Percentiles rank a stretch among this genome's conserved stretches.
Conservation (phyloP, 2,888 invertebrate species). For the Eupithecia centaureata region DNA sequence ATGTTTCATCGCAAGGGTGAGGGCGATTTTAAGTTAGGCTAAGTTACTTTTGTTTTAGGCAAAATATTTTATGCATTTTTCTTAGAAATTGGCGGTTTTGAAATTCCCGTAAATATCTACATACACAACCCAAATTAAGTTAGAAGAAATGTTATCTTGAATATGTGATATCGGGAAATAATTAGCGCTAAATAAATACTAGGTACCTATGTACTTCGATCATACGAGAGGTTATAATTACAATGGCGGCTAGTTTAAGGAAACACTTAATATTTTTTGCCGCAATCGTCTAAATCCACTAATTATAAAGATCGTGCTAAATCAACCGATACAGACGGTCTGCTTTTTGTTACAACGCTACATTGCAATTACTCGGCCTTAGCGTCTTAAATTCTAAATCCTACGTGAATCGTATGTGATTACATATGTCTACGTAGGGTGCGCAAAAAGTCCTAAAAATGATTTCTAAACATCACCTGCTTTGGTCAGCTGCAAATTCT, state of each 20-base stretch:
- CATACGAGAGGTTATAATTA: not conserved
- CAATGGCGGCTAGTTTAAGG: conserved; percentile 16
- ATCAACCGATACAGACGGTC: conserved; percentile 32
- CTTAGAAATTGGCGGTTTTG: conserved; percentile 2
- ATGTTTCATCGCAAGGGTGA: conserved; percentile 59
- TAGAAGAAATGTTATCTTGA: not conserved
- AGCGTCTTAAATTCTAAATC: conserved; percentile 33
- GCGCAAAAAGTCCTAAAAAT: conserved; percentile 31
- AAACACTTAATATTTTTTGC: conserved; percentile 29
- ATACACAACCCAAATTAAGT: no score
- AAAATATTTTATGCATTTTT: conserved; percentile 13
- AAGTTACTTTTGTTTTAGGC: conserved; percentile 30
- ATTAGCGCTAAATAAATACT: conserved; percentile 10
- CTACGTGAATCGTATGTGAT: conserved; percentile 29
- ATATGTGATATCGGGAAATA: conserved; percentile 4
- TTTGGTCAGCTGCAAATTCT: conserved; percentile 24
- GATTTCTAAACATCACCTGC: conserved; percentile 34
- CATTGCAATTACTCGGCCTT: conserved; percentile 51
- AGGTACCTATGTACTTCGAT: no score
- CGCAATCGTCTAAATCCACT: conserved; percentile 12
- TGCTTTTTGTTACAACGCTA: conserved; percentile 27
- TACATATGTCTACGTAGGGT: conserved; percentile 18
- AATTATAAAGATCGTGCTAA: conserved; percentile 35
- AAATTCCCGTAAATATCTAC: not conserved
- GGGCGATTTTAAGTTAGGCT: conserved; percentile 47